These are phyloP conservation scores for Drosophila asahinai DNA, from an alignment of 1,140 invertebrate genomes.

Conservation along the genomic window DNA sequence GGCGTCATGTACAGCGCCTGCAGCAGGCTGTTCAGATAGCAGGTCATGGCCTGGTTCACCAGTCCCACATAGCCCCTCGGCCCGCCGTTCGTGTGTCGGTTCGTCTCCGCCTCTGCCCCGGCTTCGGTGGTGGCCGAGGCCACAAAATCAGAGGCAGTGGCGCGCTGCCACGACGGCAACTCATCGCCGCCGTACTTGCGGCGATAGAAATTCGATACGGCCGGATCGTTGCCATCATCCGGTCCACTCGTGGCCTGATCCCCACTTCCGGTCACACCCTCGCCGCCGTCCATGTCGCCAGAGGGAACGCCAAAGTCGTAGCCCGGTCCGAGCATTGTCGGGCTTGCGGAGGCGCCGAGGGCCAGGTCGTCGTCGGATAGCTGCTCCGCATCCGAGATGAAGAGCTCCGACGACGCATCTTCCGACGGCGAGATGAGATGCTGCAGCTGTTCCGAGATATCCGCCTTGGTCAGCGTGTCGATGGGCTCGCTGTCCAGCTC, in stretches of 20 bases:
- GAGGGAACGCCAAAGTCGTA: conserved; percentile 49
- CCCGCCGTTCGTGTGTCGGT: conserved; percentile 28
- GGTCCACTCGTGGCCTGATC: conserved; percentile 9
- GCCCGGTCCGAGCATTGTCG: conserved; percentile 75
- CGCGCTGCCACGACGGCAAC: conserved; percentile 46
- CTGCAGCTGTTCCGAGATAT: conserved; percentile 47
- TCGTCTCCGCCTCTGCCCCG: conserved; percentile 14
- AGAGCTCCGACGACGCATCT: conserved; percentile 58
- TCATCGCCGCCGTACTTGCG: conserved; percentile 63
- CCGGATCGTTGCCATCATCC: conserved; percentile 25
- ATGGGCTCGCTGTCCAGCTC: conserved; percentile 52
- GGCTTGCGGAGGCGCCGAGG: conserved; percentile 87
- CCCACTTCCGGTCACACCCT: conserved; percentile 8
- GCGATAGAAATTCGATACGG: conserved; percentile 48
- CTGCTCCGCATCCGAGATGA: conserved; percentile 73
- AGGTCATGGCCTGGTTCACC: conserved; percentile 97
- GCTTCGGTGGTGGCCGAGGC: conserved; percentile 50
- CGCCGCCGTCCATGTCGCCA: conserved; percentile 46
- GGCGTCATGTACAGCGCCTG: conserved; percentile 97
- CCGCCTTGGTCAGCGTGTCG: conserved; percentile 49
- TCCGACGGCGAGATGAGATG: conserved; percentile 56
- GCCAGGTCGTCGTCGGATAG: conserved; percentile 86
- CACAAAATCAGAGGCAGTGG: conserved; percentile 45
- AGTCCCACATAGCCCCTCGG: conserved; percentile 91
- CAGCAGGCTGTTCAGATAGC: conserved; percentile 95